Percentiles rank a stretch among this genome's conserved stretches.
Evolutionary conservation across 2,113 vertebrate species (phyloP).

Genomic region (Mungos mungo): DNA sequence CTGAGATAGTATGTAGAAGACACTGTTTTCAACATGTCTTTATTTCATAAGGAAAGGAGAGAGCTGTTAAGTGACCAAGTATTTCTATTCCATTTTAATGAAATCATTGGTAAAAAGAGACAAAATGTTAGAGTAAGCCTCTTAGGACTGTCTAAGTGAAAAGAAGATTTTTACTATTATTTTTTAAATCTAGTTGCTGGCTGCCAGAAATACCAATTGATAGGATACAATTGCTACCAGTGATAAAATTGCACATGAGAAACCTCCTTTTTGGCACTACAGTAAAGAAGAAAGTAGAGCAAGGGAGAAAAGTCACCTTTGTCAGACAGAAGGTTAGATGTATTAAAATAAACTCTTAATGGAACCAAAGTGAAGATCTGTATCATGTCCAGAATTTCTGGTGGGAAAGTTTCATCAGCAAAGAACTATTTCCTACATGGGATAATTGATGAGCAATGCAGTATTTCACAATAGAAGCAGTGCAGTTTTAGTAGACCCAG

Average conservation of each 20-base stretch:
- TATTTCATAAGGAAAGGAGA: background rate
- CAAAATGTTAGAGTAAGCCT: background rate
- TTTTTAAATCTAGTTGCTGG: background rate
- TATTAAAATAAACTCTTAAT: conserved; percentile 81
- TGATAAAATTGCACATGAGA: conserved; percentile 55
- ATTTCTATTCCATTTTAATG: conserved; percentile 47
- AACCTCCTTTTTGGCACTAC: conserved; percentile 47
- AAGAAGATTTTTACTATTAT: background rate
- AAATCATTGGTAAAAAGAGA: conserved; percentile 62
- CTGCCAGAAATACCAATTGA: conserved; percentile 57
- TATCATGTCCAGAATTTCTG: conserved; percentile 78
- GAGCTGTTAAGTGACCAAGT: background rate
- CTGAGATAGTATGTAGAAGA: background rate
- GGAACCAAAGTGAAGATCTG: conserved; percentile 74
- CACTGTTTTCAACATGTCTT: conserved; percentile 5
- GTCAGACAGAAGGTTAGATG: conserved; percentile 63
- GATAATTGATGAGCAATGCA: conserved; percentile 69
- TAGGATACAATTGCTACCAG: conserved; percentile 10
- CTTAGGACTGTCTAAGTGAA: background rate
- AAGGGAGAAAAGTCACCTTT: conserved; percentile 69
- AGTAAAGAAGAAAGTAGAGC: conserved; percentile 55
- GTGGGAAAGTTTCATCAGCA: conserved; percentile 68
- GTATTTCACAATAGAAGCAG: conserved; percentile 63
- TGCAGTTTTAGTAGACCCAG: background rate
- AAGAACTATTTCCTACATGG: conserved; percentile 68